These are phyloP conservation scores for Phalloptychus januarius DNA, from an alignment of 2,797 vertebrate species.

Conservation along the genomic window DNA sequence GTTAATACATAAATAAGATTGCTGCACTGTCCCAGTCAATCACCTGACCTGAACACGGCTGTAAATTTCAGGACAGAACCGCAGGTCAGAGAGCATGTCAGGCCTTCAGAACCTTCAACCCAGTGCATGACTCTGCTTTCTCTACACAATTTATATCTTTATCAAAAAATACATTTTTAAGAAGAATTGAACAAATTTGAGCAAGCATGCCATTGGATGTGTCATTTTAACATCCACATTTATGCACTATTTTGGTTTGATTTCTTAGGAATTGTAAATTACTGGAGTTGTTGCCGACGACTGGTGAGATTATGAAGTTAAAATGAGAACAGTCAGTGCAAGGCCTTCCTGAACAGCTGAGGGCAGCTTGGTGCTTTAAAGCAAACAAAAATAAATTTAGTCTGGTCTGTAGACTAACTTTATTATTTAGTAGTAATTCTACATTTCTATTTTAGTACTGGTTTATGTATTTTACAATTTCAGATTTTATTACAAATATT, in stretches of 20 bases:
- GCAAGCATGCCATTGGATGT: not conserved
- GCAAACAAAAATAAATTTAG: not conserved
- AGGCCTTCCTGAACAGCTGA: not conserved
- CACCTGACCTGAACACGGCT: not conserved
- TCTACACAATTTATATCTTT: not conserved
- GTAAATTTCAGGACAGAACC: not conserved
- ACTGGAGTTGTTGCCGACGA: not conserved
- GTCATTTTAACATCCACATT: not conserved
- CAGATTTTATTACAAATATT: not conserved
- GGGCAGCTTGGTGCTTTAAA: not conserved
- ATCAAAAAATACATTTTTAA: not conserved
- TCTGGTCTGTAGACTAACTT: no score
- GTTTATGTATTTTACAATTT: not conserved
- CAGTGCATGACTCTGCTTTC: not conserved
- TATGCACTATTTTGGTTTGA: not conserved
- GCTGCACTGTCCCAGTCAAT: not conserved
- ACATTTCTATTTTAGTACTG: not conserved
- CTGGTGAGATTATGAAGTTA: not conserved
- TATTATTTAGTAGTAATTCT: not conserved
- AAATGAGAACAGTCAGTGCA: no score
- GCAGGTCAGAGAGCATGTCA: not conserved
- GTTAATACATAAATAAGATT: not conserved
- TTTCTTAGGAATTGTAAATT: not conserved
- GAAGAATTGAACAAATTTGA: not conserved
- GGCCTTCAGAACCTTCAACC: not conserved